Percentiles rank a stretch among this genome's conserved stretches.
Conservation (phyloP, 2,113 vertebrate genomes). For the Macrotis lagotis region DNA sequence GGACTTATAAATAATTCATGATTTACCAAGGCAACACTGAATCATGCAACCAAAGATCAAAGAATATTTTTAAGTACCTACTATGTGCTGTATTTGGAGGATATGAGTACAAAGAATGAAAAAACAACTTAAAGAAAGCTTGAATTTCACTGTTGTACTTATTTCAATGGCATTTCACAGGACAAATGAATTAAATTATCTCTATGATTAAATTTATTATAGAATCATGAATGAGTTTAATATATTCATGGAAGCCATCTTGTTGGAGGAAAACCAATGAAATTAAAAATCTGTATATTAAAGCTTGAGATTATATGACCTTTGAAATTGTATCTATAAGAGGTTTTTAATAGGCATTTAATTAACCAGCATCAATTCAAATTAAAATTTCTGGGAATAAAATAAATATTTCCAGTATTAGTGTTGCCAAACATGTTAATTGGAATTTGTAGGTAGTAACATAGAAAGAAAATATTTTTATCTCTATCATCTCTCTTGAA, state of each 20-base stretch:
- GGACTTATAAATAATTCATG: background rate
- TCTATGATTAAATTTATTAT: background rate
- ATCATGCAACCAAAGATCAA: background rate
- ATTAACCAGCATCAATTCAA: background rate
- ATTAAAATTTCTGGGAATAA: background rate
- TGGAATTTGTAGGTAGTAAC: background rate
- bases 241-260: background rate
- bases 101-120: background rate
- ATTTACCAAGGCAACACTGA: background rate
- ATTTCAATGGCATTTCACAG: background rate
- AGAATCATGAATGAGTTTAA: background rate
- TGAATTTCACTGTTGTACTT: fast-evolving
- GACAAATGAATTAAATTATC: background rate
- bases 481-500: background rate
- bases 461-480: background rate
- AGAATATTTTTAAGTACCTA: background rate
- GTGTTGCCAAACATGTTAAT: background rate
- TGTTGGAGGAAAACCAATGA: background rate
- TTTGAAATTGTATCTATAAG: background rate
- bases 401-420: background rate
- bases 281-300: background rate
- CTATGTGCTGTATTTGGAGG: background rate
- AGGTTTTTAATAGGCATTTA: background rate
- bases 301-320: background rate
- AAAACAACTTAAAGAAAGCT: background rate